Evolutionary conservation across 1,140 invertebrate genomes (phyloP), one percentile per base, ranked within the genome.

Genomic region (Carposina sasakii): DNA sequence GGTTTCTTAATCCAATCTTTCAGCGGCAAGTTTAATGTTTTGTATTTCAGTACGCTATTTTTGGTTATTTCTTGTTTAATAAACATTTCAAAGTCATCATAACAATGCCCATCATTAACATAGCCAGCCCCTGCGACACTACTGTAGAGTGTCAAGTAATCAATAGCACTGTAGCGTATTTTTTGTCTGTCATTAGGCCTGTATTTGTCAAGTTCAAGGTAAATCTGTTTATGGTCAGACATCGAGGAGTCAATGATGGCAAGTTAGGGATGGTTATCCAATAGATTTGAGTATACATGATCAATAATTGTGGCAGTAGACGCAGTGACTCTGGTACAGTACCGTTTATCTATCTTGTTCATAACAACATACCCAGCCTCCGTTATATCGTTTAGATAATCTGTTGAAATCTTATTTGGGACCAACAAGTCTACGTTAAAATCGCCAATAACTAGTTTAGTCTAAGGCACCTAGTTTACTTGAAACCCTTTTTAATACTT

Each of bases 1-100:
- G 52, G 36, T 45, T 46, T 53, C 16, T 52, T 49, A 13, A 60
- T 60, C 53, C 57, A 60, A 6, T 56, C 57, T 46, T 60, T 34
- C 16, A 22, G 48, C 26, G 57, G 57, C 17, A 37, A 43, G 21
- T 60, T 56, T 10, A 56, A 21, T 10, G 46, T 47, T 44, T 60
- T 60, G 23, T 16, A 39, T 50, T 60, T 60, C 15, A 6, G 40
- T 9, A 34, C 31, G 52, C 48, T 49, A 40, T 42, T 43, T 39
- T 47, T 46, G 5, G 9, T 33, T n/a, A 33, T 33, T 33, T 3
- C 31, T 10, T 10, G 8, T 10, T 3, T 10, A 8, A 33, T n/a
- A 4, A n/a, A n/a, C 8, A n/a, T 13, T 33, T 33, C 31, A 5
- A 33, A 13, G 8, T 8, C 31, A 5, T 5, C 15, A 33, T 33